Percentiles rank a stretch among this genome's conserved stretches.
Evolutionary conservation across 2,888 invertebrate species (phyloP).

Genomic region (Galerucella pusilla): DNA sequence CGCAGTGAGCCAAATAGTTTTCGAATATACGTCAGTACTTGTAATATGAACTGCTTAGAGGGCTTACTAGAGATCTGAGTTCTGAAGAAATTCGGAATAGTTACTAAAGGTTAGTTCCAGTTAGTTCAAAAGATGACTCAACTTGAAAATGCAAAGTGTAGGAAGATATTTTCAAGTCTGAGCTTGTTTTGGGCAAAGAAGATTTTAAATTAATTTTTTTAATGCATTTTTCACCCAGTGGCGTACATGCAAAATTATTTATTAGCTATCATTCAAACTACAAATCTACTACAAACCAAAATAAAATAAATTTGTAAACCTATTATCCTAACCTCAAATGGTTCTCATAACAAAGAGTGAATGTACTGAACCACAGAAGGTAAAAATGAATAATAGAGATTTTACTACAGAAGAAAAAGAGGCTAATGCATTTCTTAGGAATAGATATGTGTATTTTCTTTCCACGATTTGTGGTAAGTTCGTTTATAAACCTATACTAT

Average conservation of each 20-base stretch:
- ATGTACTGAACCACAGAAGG: neutral
- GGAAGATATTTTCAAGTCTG: constrained; percentile 23
- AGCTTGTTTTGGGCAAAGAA: constrained; percentile 18
- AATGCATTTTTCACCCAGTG: neutral
- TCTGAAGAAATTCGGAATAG: neutral
- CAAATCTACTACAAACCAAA: too few relatives aligned
- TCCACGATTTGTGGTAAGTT: constrained; percentile 57
- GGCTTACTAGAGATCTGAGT: neutral
- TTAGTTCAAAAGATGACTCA: constrained; percentile 17
- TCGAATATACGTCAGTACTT: neutral
- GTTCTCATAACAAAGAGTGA: neutral
- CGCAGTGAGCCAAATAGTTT: neutral
- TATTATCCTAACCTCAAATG: constrained; percentile 8
- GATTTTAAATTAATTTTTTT: neutral
- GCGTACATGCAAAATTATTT: neutral
- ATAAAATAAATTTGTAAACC: too few relatives aligned
- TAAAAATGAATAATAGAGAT: neutral
- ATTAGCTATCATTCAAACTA: too few relatives aligned
- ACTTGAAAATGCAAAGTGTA: neutral
- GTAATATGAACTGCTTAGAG: neutral
- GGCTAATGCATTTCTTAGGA: constrained; percentile 56
- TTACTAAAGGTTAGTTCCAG: neutral
- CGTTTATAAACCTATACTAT: neutral
- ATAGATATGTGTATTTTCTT: constrained; percentile 57
- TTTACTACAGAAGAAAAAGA: constrained; percentile 46